Evolutionary conservation across 2,888 invertebrate species (phyloP).

Genomic region (Drosophila mimetica): DNA sequence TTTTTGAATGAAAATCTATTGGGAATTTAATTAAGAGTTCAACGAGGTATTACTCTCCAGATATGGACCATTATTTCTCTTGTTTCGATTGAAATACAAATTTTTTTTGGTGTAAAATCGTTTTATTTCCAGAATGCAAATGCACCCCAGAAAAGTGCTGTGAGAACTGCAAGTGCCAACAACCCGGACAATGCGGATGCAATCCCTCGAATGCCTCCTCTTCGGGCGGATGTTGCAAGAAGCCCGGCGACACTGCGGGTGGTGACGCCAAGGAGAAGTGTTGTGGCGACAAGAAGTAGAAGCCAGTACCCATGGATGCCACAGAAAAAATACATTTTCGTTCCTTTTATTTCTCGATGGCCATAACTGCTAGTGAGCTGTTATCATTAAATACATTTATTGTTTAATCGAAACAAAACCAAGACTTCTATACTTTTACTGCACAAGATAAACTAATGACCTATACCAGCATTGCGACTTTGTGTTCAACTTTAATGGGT

Average conservation of each 20-base stretch:
- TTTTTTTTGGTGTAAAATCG: too few relatives aligned
- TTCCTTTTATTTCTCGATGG: constrained; percentile 37
- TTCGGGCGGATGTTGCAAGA: constrained; percentile 43
- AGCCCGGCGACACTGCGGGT: background rate
- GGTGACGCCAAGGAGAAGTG: constrained; percentile 16
- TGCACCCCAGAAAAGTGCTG: constrained; percentile 81
- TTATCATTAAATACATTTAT: constrained; percentile 47
- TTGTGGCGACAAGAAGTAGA: constrained; percentile 46
- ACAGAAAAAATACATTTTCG: constrained; percentile 44
- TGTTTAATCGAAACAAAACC: constrained; percentile 57
- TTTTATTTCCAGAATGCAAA: constrained; percentile 73
- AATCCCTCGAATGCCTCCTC: constrained; percentile 22
- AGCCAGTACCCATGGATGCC: background rate
- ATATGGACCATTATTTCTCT: too few relatives aligned
- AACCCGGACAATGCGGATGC: constrained; percentile 59
- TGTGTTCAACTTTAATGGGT: constrained; percentile 44
- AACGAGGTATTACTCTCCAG: too few relatives aligned
- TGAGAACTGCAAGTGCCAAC: constrained; percentile 79
- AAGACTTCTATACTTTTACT: constrained; percentile 45
- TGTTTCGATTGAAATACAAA: too few relatives aligned
- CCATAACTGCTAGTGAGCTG: constrained; percentile 46
- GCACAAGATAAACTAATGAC: constrained; percentile 54
- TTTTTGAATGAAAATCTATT: too few relatives aligned
- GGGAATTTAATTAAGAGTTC: too few relatives aligned
- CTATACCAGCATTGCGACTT: constrained; percentile 69